Base-by-base conservation (phyloP, 2,888 invertebrate genomes). In the Dynastes tityus region DNA sequence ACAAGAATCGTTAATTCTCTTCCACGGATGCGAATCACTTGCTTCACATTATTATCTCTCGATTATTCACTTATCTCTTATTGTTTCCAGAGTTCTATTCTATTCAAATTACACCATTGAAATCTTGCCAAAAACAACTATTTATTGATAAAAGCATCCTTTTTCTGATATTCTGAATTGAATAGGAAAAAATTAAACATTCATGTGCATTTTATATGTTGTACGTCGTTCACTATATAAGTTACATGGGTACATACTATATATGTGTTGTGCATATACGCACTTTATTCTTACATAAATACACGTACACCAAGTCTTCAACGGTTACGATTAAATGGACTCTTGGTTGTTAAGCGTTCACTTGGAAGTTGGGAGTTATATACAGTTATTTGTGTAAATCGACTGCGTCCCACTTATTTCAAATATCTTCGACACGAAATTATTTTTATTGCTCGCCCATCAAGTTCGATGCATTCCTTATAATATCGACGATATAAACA, bases 361-460 rank as follows among this genome's bases (percentile, higher is more conserved):
- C 27, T 58, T 58, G 55, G 55, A 58, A 27, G 16, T 45, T 45
- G 45, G 45, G 45, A 45, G 45, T 45, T 45, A 45, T 58, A 22
- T 27, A 58, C 55, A 58, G 55, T 58, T 58, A 58, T 45, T 45
- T 8, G 55, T 32, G 63, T 63, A 63, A 63, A 27, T 63, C 63
- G 29, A 63, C 32, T 32, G 63, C 63, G 63, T 63, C 32, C 63
- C 63, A 58, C 73, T 73, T 73, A 58, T 58, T 73, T 73, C 58
- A 58, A 73, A 73, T 73, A 73, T 73, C 73, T 73, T 73, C 58
- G 40, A 37, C 58, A 58, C 40, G 58, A 58, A 58, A 73, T 58
- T 37, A 73, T 61, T 61, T 73, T 73, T 58, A 73, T 58, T 55
- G 9, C 67, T 49, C 49, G 67, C 22, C 22, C 22, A 68, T 68